Evolutionary conservation across 1,140 invertebrate species (phyloP), one percentile per base, ranked within the genome.

Genomic region (Dryas iulia): DNA sequence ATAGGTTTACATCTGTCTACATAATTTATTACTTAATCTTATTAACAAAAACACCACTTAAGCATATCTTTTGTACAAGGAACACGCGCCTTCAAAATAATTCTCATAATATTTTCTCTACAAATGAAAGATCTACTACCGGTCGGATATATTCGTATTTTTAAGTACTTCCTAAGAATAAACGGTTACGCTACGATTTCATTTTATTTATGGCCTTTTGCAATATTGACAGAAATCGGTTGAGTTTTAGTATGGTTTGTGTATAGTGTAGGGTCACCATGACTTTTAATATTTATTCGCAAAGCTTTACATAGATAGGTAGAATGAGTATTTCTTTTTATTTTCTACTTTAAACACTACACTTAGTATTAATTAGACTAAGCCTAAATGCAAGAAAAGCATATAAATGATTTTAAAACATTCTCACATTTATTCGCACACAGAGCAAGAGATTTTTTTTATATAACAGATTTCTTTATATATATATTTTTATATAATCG

Each of bases 181-280:
- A 47, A 21, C 39, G 4, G 39, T 21, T 47, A 47, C 6, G 39
- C 14, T 47, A 47, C n/a, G 21, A 18, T 47, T 21, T 18, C 8
- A 1, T 47, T 47, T 53, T 28, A 62, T 62, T 62, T 52, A 62
- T 53, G 33, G 21, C 28, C 23, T 35, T 14, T 25, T 62, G 8
- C 24, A 23, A 26, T 62, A 47, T 52, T 26, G 18, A 62, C 47
- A 52, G 35, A 52, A 52, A 52, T 47, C 14, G 21, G 39, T 47
- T 21, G 18, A 47, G 2, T 47, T 47, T 47, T 3, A 2, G 3
- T 8, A 47, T 21, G 21, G 8, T 10, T 18, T n/a, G n/a, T n/a
- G n/a, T n/a, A n/a, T 21, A 7, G 14, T 39, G 33, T 47, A 47
- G 39, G 21, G 39, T 47, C 7, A 47, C 39, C 39, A 47, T n/a